phyloP scores from a whole-genome alignment of 92 coral and sea anemone species.

The Chrysogorgia sp. region DNA sequence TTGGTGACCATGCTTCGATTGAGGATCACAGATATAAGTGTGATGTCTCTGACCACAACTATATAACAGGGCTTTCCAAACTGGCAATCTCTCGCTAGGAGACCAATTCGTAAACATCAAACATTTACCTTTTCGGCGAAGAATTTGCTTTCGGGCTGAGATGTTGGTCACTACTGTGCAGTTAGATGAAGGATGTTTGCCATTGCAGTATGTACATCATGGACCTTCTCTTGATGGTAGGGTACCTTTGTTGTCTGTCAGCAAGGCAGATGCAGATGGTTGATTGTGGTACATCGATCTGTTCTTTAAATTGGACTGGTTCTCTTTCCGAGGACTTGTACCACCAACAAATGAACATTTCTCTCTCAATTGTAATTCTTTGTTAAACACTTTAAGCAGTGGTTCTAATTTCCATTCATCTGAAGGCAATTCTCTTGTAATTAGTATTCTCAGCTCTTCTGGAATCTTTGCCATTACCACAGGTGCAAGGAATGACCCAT shows the following conservation, averaged over 20 bases:
- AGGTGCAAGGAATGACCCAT: slow-evolving; percentile 49
- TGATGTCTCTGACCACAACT: slow-evolving; percentile 26
- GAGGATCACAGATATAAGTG: slow-evolving; percentile 18
- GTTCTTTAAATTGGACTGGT: background rate
- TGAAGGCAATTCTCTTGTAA: slow-evolving; percentile 43
- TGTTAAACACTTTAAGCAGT: slow-evolving; percentile 26
- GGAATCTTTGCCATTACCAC: slow-evolving; percentile 51
- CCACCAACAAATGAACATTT: slow-evolving; percentile 40
- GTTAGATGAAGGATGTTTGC: slow-evolving; percentile 14
- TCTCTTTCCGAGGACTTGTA: background rate
- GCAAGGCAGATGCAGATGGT: slow-evolving; percentile 14
- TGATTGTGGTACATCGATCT: background rate
- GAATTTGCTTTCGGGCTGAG: slow-evolving; percentile 12
- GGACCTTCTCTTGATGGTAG: background rate
- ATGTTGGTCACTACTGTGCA: slow-evolving; percentile 24
- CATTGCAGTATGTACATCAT: slow-evolving; percentile 34
- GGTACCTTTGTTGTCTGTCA: slow-evolving; percentile 6
- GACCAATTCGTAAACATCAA: slow-evolving; percentile 19
- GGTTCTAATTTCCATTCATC: slow-evolving; percentile 39
- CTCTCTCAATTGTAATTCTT: slow-evolving; percentile 43
- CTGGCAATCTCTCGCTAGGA: slow-evolving; percentile 10
- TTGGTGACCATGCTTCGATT: background rate
- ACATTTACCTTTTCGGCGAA: slow-evolving; percentile 38
- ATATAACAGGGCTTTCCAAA: slow-evolving; percentile 22
- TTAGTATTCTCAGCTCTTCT: slow-evolving; percentile 21